Percentiles rank a stretch among this genome's conserved stretches.
phyloP scores from a whole-genome alignment of 2,888 invertebrate genomes.

The Chrysolina americana region DNA sequence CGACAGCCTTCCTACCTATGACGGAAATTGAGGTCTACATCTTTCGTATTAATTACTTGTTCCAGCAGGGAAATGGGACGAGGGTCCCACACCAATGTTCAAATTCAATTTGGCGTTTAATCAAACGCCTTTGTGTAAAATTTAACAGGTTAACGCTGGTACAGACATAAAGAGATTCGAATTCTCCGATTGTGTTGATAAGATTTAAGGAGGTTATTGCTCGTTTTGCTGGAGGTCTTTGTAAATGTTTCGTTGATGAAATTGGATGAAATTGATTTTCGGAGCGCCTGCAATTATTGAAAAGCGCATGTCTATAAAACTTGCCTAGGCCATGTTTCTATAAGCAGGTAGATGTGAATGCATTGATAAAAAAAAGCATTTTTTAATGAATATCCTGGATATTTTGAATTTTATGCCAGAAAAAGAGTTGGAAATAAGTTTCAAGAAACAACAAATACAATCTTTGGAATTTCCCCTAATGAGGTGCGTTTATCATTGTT shows the following conservation, averaged over 20 bases:
- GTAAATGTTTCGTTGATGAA: background rate
- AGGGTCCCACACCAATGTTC: slow-evolving; percentile 10
- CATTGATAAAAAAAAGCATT: no score
- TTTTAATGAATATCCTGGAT: no score
- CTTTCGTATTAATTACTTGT: slow-evolving; percentile 8
- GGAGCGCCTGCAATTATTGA: no score
- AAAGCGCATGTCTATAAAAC: no score
- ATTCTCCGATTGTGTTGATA: slow-evolving; percentile 9
- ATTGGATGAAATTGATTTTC: background rate
- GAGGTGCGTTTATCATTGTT: no score
- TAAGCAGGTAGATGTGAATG: no score
- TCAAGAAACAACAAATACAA: no score
- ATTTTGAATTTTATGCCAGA: no score
- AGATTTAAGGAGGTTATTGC: slow-evolving; percentile 21
- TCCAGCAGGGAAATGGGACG: background rate
- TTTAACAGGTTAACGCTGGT: slow-evolving; percentile 21
- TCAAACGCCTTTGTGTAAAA: slow-evolving; percentile 21
- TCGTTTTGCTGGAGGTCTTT: background rate
- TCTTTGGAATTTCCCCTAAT: no score
- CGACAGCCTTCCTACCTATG: background rate
- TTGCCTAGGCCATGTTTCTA: no score
- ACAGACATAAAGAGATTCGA: slow-evolving; percentile 1
- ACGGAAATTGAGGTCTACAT: background rate
- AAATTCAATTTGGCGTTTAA: slow-evolving; percentile 20
- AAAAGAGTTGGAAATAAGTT: no score